Evolutionary conservation across 1,140 invertebrate species (phyloP).

Genomic region (Prorops nasuta): DNA sequence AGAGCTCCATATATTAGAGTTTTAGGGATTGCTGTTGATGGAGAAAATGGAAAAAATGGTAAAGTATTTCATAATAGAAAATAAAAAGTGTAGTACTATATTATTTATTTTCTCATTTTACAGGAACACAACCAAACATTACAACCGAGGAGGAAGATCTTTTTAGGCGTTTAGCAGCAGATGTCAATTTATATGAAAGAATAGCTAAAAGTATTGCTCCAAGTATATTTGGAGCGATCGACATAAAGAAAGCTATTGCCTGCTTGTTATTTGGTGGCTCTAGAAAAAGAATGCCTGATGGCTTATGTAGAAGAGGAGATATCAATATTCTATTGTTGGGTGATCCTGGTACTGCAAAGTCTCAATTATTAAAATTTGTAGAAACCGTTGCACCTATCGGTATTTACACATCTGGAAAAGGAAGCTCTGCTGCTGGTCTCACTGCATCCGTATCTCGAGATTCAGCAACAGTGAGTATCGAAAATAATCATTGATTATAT

Average conservation of each 20-base stretch:
- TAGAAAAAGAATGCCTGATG: constrained; percentile 90
- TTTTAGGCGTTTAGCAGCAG: constrained; percentile 81
- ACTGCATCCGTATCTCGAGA: constrained; percentile 97
- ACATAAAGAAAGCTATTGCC: constrained; percentile 98
- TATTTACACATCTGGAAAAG: constrained; percentile 98
- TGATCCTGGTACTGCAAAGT: constrained; percentile 99
- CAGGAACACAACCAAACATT: constrained; percentile 52
- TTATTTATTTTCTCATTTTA: not conserved
- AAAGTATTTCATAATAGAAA: constrained; percentile 51
- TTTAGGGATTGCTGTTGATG: constrained; percentile 86
- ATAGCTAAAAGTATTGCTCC: constrained; percentile 92
- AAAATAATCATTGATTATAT: not conserved
- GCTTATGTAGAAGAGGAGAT: constrained; percentile 91
- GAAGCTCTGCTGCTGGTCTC: constrained; percentile 96
- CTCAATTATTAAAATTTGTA: constrained; percentile 96
- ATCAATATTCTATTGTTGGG: constrained; percentile 95
- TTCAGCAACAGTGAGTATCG: constrained; percentile 74
- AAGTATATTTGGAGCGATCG: constrained; percentile 91
- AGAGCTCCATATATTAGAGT: constrained; percentile 92
- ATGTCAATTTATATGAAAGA: constrained; percentile 85
- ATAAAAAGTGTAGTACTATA: not conserved
- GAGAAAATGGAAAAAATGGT: constrained; percentile 65
- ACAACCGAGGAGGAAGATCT: constrained; percentile 89
- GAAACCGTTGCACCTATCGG: constrained; percentile 94
- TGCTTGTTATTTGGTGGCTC: constrained; percentile 93